These are phyloP conservation scores for Champsocephalus gunnari DNA, from an alignment of 2,797 vertebrate genomes.

Conservation along the genomic window DNA sequence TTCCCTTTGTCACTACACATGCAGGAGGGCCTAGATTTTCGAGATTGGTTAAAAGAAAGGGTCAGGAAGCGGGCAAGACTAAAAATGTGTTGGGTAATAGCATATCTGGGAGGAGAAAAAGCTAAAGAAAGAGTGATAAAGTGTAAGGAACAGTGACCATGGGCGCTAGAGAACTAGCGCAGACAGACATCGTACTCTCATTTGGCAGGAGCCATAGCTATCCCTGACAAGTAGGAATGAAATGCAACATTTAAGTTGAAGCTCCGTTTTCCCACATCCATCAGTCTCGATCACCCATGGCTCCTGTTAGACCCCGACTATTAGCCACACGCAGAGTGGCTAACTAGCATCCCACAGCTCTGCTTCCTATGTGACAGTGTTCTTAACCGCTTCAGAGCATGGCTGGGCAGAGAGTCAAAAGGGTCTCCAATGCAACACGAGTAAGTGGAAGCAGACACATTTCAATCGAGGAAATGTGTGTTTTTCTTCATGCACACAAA, in stretches of 20 bases:
- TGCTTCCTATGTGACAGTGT: constrained; percentile 40
- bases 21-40: background rate
- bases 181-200: constrained; percentile 13
- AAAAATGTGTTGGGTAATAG: constrained; percentile 18
- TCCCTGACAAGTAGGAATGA: constrained; percentile 37
- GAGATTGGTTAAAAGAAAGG: constrained; percentile 15
- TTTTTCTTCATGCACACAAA: background rate
- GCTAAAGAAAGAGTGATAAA: constrained; percentile 3
- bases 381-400: constrained; percentile 35
- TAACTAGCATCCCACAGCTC: constrained; percentile 61
- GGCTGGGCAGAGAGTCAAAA: constrained; percentile 9
- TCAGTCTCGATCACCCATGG: constrained; percentile 57
- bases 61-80: constrained; percentile 2
- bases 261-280: constrained; percentile 53
- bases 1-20: background rate
- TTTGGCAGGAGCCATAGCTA: constrained; percentile 32
- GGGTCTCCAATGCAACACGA: background rate
- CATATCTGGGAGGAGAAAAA: background rate
- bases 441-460: background rate
- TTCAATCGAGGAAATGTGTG: background rate
- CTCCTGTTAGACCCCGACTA: constrained; percentile 44
- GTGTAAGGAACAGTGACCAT: constrained; percentile 5
- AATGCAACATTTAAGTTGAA: constrained; percentile 26
- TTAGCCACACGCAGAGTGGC: constrained; percentile 48
- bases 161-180: background rate